These are phyloP conservation scores for Drosophila dives DNA, from an alignment of 2,888 invertebrate species.

Conservation along the genomic window DNA sequence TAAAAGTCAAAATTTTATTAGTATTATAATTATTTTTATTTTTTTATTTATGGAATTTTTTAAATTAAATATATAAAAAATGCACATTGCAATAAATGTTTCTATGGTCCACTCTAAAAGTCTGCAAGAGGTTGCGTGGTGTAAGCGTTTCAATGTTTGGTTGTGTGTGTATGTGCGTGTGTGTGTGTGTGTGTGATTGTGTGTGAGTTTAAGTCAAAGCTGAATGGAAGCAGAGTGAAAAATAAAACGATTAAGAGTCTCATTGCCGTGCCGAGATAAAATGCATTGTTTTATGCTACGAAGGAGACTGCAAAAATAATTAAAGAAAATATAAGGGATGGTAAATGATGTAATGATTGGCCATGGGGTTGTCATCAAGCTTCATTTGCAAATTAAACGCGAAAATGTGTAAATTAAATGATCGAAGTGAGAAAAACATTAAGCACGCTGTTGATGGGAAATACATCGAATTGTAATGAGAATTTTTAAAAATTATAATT, in stretches of 20 bases:
- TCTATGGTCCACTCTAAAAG: slow-evolving; percentile 39
- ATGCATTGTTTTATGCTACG: slow-evolving; percentile 68
- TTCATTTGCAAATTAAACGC: slow-evolving; percentile 5
- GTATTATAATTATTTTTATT: neutral
- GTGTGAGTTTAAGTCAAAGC: slow-evolving; percentile 61
- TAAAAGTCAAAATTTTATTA: neutral
- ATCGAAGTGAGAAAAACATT: neutral
- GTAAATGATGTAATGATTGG: slow-evolving; percentile 47
- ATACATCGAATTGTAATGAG: neutral
- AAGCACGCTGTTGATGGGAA: neutral
- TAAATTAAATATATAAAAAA: neutral
- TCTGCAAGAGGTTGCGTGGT: slow-evolving; percentile 34
- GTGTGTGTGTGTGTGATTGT: slow-evolving; percentile 23
- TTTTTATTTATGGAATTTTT: neutral
- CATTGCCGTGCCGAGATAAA: slow-evolving; percentile 68
- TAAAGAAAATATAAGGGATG: slow-evolving; percentile 41
- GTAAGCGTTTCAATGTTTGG: slow-evolving; percentile 38
- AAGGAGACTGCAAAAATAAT: slow-evolving; percentile 24
- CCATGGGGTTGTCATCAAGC: slow-evolving; percentile 59
- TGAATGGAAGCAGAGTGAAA: slow-evolving; percentile 61
- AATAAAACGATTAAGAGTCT: slow-evolving; percentile 76
- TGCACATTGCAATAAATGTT: neutral
- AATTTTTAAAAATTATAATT: too few relatives aligned
- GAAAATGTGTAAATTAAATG: neutral
- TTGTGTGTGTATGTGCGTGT: slow-evolving; percentile 35